Evolutionary conservation across 2,888 invertebrate genomes (phyloP).

Genomic region (Stenchaetothrips biformis): DNA sequence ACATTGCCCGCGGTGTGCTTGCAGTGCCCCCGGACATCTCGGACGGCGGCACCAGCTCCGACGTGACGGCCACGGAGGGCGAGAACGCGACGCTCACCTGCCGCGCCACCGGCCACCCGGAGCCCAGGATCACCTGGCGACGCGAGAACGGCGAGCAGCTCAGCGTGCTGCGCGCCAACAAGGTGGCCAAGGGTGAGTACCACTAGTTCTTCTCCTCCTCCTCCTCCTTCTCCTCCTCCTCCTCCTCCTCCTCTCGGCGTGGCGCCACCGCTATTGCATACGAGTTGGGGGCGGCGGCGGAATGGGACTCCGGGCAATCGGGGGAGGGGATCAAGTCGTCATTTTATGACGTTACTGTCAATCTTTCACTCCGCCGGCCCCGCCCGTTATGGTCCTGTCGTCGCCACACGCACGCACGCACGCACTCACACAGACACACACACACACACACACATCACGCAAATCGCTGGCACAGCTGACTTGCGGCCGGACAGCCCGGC

Average conservation of each 20-base stretch:
- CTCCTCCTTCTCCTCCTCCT: background rate
- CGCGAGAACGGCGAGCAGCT: conserved; percentile 52
- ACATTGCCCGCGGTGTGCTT: no score
- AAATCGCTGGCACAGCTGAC: no score
- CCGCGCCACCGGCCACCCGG: conserved; percentile 66
- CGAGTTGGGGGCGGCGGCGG: background rate
- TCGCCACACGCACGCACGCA: no score
- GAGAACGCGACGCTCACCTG: conserved; percentile 70
- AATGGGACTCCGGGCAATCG: background rate
- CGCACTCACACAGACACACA: no score
- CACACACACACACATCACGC: no score
- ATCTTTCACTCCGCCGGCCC: background rate
- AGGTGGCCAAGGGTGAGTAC: conserved; percentile 3
- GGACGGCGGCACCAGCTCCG: conserved; percentile 70
- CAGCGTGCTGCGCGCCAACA: conserved; percentile 31
- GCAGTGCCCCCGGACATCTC: conserved; percentile 75
- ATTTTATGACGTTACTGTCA: background rate
- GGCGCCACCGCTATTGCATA: background rate
- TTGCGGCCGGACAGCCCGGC: no score
- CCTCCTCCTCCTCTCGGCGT: background rate
- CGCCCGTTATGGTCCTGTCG: no score
- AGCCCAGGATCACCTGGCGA: conserved; percentile 60
- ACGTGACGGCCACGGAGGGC: conserved; percentile 66
- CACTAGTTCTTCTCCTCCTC: no score
- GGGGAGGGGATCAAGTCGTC: background rate